Evolutionary conservation across 1,140 invertebrate genomes (phyloP).

Genomic region (Pinna nobilis): DNA sequence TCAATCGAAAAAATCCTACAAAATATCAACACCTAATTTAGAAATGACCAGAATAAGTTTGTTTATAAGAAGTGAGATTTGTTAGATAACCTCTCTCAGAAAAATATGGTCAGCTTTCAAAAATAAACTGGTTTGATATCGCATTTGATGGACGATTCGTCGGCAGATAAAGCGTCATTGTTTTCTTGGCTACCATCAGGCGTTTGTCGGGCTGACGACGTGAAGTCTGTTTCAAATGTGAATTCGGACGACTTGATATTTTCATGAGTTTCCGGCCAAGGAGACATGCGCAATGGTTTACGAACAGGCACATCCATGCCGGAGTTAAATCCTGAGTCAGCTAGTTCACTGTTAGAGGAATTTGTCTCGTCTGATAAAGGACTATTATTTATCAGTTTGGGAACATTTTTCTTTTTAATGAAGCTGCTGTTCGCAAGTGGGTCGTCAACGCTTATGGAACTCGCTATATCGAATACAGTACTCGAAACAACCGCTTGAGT

Average conservation of each 20-base stretch:
- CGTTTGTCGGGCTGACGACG: neutral
- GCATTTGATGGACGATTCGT: no score
- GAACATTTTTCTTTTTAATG: neutral
- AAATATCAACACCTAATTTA: no score
- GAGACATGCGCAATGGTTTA: conserved; percentile 4
- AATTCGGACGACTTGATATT: neutral
- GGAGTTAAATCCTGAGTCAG: no score
- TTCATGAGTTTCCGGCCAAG: neutral
- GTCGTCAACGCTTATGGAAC: conserved; percentile 25
- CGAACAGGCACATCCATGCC: no score
- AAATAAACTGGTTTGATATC: no score
- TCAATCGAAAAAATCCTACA: no score
- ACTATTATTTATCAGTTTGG: neutral
- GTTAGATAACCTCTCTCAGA: no score
- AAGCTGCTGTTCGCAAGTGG: conserved; percentile 16
- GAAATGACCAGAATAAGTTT: no score
- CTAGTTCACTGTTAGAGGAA: neutral
- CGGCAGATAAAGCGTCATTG: no score
- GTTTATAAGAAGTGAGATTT: no score
- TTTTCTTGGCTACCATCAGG: neutral
- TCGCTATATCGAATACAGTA: conserved; percentile 7
- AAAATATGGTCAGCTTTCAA: no score
- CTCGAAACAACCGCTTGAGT: conserved; percentile 40
- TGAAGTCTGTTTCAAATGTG: conserved; percentile 14
- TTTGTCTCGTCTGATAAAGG: conserved; percentile 1